Conservation (phyloP, 2,113 vertebrate genomes). For the Atrichornis clamosus region DNA sequence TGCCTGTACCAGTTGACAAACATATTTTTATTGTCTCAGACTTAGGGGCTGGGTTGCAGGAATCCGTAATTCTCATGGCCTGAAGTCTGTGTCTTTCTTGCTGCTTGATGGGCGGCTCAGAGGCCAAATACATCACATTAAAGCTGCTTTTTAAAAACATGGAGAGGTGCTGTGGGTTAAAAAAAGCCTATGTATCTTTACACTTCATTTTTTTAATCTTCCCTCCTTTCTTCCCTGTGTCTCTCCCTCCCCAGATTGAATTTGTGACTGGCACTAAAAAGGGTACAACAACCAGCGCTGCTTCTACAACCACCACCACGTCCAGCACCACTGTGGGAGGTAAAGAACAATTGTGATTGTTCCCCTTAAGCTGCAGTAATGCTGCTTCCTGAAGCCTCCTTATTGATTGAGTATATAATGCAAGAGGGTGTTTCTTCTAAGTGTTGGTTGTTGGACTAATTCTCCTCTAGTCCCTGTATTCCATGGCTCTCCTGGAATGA, state of each 20-base stretch:
- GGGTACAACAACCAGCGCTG: conserved; percentile 84
- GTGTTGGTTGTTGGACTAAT: background rate
- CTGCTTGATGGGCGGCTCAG: background rate
- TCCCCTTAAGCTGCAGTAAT: background rate
- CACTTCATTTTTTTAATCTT: background rate
- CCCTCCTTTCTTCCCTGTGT: background rate
- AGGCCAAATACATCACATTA: background rate
- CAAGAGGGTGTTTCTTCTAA: background rate
- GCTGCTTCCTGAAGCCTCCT: background rate
- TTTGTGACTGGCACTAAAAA: conserved; percentile 98
- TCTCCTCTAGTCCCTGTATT: background rate
- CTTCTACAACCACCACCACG: conserved; percentile 83
- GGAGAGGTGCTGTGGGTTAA: background rate
- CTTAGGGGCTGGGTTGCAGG: background rate
- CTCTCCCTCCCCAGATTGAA: conserved; percentile 82
- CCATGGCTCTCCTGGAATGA: background rate
- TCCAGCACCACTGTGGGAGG: conserved; percentile 87
- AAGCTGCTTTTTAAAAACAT: background rate
- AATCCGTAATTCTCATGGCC: background rate
- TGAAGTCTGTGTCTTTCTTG: background rate
- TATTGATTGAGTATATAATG: background rate
- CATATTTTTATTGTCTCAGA: background rate
- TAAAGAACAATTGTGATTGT: conserved; percentile 50
- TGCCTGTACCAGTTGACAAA: background rate
- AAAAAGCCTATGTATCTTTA: background rate